Evolutionary conservation across 2,888 invertebrate species (phyloP), one percentile per base, ranked within the genome.

Genomic region (Tiphia femorata): DNA sequence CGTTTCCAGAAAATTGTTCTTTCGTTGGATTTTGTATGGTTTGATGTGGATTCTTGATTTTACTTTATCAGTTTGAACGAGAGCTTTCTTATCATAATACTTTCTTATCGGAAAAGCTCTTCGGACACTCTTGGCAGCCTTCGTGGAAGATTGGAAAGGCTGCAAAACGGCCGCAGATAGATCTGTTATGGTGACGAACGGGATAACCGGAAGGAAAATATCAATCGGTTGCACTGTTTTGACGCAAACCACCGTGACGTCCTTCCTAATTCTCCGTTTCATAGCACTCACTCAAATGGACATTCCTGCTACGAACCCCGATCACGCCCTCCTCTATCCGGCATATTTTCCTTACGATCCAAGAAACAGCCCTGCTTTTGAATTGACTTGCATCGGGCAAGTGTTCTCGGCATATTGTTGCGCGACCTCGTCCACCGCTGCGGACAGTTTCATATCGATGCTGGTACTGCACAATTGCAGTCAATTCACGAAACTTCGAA

Each of bases 181-280:
- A 3, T 10, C 10, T 1, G 14, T 6, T 1, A 67, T 68, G 65
- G 5, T 57, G 7, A 33, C 29, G 0, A 30, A 27, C 2, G 70
- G 66, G 0, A 53, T 33, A 16, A 0, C 46, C 7, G 41, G 38
- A 0, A 57, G 12, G 1, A 20, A 14, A 1, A 49, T 69, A 20
- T 60, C 65, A 1, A 29, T 55, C 5, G 56, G 38, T 19, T 58
- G 62, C 4, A 59, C 48, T 0, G 30, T 65, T 16, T 33, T 76
- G 14, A 70, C 69, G 3, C 57, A 64, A 6, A 27, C 30, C 0
- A 72, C 65, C 65, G 16, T 58, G 8, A 44, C 49, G 0, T 35
- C 41, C 0, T 63, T 27, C 2, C 6, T 67, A 2, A 16, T 42
- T 14, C 8, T 51, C 1, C 53, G 66, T 8, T 2, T 25, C 0